Evolutionary conservation across 2,797 vertebrate genomes (phyloP).

Genomic region (Siniperca undulata): DNA sequence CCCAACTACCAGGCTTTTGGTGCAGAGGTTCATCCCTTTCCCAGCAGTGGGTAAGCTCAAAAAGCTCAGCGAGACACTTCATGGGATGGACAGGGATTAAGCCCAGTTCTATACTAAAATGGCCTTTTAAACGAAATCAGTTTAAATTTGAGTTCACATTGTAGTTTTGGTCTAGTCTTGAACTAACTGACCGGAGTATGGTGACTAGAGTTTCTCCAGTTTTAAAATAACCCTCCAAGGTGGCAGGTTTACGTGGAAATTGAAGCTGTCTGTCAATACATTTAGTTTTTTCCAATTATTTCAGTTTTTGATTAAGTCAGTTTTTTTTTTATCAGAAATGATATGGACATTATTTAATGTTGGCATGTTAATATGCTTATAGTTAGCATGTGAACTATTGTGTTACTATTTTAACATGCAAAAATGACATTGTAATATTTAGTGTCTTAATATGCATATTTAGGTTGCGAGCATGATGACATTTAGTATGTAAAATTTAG

Average conservation of each 20-base stretch:
- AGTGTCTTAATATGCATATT: no score
- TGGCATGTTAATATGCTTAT: no score
- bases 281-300: not conserved
- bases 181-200: not conserved
- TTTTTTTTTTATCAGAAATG: no score
- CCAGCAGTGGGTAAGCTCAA: slow-evolving; percentile 91
- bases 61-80: not conserved
- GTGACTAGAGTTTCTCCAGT: not conserved
- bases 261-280: not conserved
- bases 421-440: no score
- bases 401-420: no score
- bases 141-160: not conserved
- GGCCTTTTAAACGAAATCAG: slow-evolving; percentile 9
- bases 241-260: not conserved
- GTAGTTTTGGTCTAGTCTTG: no score
- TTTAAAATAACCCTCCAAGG: not conserved
- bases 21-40: slow-evolving; percentile 96
- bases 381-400: no score
- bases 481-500: no score
- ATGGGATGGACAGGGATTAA: not conserved
- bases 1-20: slow-evolving; percentile 89
- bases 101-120: not conserved
- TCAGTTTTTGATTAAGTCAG: not conserved
- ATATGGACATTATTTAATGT: no score
- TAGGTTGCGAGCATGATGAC: no score